Evolutionary conservation across 1,140 invertebrate genomes (phyloP).

Genomic region (Formica selysi): DNA sequence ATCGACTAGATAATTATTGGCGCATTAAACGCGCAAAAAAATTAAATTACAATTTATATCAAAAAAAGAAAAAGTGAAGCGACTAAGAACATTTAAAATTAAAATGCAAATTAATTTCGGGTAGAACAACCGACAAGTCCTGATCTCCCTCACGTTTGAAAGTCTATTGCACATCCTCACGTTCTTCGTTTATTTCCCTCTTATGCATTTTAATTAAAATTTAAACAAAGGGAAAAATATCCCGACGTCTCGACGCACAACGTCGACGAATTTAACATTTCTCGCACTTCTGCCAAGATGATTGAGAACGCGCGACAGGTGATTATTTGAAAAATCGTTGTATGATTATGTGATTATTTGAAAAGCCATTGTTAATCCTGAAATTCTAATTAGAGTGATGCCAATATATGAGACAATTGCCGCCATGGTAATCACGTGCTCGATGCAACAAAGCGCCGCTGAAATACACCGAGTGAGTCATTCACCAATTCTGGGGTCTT

Average conservation of each 20-base stretch:
- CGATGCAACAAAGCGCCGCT: conserved; percentile 35
- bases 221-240: conserved; percentile 11
- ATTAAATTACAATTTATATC: conserved; percentile 14
- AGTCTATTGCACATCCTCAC: conserved; percentile 1
- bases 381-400: conserved; percentile 9
- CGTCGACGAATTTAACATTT: conserved; percentile 15
- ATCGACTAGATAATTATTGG: background rate
- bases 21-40: background rate
- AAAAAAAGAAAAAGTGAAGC: background rate
- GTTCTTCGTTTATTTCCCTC: conserved; percentile 21
- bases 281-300: background rate
- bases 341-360: background rate
- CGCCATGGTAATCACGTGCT: conserved; percentile 40
- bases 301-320: background rate
- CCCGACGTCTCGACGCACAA: background rate
- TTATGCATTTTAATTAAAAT: conserved; percentile 52
- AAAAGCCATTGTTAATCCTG: background rate
- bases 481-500: conserved; percentile 41
- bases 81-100: conserved; percentile 9
- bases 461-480: conserved; percentile 59
- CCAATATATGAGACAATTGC: conserved; percentile 70
- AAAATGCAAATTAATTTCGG: conserved; percentile 48
- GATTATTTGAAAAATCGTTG: background rate
- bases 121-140: conserved; percentile 7
- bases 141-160: conserved; percentile 23